Percentiles rank a stretch among this genome's conserved stretches.
Evolutionary conservation across 2,113 vertebrate species (phyloP).

Genomic region (Echinops telfairi): DNA sequence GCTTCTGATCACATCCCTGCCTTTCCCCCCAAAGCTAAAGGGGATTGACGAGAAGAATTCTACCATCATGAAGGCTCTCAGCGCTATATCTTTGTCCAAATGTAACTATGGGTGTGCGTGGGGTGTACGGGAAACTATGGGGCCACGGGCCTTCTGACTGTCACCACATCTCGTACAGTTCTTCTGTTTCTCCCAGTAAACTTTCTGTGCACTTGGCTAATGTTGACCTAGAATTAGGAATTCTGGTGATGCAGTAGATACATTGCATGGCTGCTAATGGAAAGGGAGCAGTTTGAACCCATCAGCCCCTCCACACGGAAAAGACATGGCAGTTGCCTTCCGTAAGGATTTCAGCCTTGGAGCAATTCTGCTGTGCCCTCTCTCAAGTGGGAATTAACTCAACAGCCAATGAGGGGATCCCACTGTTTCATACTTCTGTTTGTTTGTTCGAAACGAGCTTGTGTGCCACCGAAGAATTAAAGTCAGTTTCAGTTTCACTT

Average conservation of each 20-base stretch:
- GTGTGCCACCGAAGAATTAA: too few species aligned
- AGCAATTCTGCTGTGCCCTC: background rate
- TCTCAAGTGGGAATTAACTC: background rate
- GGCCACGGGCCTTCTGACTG: background rate
- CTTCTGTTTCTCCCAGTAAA: background rate
- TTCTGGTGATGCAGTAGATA: background rate
- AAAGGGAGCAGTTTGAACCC: background rate
- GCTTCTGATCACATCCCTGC: background rate
- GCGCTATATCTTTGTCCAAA: background rate
- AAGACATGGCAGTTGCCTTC: background rate
- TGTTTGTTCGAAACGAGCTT: too few species aligned
- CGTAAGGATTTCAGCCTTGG: background rate
- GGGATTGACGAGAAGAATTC: background rate
- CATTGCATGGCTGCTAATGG: background rate
- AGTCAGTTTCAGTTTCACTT: too few species aligned
- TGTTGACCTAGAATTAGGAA: background rate
- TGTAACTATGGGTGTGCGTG: too few species aligned
- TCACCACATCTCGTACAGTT: background rate
- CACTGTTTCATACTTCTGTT: background rate
- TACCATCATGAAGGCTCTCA: background rate
- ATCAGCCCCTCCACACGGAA: background rate
- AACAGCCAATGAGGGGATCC: background rate
- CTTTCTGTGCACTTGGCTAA: background rate
- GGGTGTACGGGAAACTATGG: too few species aligned
- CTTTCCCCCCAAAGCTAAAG: background rate